Base-by-base conservation (phyloP, 2,797 vertebrate genomes). In the Toxotes lorentzi region DNA sequence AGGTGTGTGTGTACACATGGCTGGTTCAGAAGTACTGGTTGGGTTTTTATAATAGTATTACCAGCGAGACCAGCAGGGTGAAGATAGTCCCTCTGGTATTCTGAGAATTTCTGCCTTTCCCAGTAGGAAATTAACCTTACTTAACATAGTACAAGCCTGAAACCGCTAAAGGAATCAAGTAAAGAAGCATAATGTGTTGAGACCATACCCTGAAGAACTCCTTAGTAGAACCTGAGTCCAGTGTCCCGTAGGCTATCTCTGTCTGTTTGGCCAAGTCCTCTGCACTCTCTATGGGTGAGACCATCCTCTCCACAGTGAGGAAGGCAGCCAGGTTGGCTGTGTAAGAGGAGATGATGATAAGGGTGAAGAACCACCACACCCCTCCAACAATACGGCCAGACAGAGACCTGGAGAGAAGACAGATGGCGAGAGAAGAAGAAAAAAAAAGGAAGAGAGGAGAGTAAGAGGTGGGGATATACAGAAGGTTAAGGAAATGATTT, bases 331-430 rank as follows among this genome's bases (percentile, higher is more conserved):
- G 95, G 92, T 99, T 99, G 91, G 98, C 98, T 35, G 98, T 99
- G 84, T 99, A 99, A 65, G 98, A 99, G 34, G 98, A 99, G 93
- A 99, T 99, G 92, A 99, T 99, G 95, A 99, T 99, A 77, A 99
- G 97, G 0, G 98, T 99, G 94, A 99, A 99, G 96, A 99, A 99
- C 98, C 98, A 99, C 98, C 98, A 99, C 70, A 99, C 98, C 47
- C 98, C 98, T 91, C 98, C 98, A 38, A 99, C 98, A 88, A 99
- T 99, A 70, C 98, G 97, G 88, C 98, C 98, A 80, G 98, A 99
- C 91, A 99, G 95, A 86, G 98, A 99, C 95, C 98, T 99, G 94
- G 85, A 92, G 64, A 83, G 61, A 82, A 32, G 47, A 79, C 70
- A 80, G 80, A 72, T 17, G 30, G 67, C 4, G n/a, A 50, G 51